These are phyloP conservation scores for Psilopsiagon aymara DNA, from an alignment of 2,113 vertebrate genomes.

Conservation along the genomic window DNA sequence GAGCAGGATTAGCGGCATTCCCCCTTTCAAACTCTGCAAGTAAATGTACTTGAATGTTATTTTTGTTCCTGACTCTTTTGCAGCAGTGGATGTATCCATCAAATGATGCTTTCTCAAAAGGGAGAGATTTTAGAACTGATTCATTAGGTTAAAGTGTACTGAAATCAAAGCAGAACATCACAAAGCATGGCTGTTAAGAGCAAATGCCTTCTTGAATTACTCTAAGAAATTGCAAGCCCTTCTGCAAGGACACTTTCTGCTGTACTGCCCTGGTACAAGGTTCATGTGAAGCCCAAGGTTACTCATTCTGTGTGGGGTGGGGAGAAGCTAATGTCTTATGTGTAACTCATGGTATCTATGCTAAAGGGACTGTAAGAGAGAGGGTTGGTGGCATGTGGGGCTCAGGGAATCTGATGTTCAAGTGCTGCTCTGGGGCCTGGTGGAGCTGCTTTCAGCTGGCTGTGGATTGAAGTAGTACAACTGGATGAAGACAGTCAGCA, in stretches of 20 bases:
- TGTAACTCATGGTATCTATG: fast-evolving
- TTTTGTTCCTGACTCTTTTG: background rate
- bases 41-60: background rate
- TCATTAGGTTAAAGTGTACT: background rate
- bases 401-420: background rate
- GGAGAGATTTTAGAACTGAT: background rate
- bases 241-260: background rate
- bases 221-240: background rate
- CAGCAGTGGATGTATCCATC: background rate
- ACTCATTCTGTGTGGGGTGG: background rate
- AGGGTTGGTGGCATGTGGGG: background rate
- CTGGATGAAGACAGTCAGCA: background rate
- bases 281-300: background rate
- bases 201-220: background rate
- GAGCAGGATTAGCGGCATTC: background rate
- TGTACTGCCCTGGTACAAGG: background rate
- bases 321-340: background rate
- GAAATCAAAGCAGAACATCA: background rate
- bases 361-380: background rate
- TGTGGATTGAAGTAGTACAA: background rate
- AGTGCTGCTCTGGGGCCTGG: background rate
- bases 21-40: background rate
- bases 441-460: background rate
- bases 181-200: background rate
- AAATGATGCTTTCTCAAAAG: background rate